Evolutionary conservation across 2,888 invertebrate genomes (phyloP).

Genomic region (Tachystola acroxantha): DNA sequence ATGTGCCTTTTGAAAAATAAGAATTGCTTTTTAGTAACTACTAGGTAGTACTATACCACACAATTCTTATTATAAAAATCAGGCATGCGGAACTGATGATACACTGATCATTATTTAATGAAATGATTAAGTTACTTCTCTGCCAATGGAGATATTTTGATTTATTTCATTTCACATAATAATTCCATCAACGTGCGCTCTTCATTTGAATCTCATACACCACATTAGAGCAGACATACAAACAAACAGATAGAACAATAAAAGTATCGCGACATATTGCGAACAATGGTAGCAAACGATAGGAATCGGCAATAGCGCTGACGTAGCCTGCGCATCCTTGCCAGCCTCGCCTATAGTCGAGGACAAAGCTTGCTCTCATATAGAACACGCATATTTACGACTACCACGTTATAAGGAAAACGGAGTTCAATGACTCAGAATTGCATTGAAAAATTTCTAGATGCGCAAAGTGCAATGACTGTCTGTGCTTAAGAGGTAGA

Average conservation of each 20-base stretch:
- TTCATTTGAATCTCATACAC: slow-evolving; percentile 62
- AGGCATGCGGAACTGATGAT: no score
- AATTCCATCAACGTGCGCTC: slow-evolving; percentile 56
- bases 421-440: slow-evolving; percentile 37
- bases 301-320: slow-evolving; percentile 54
- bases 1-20: no score
- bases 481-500: no score
- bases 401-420: slow-evolving; percentile 36
- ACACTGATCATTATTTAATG: no score
- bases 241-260: slow-evolving; percentile 47
- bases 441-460: slow-evolving; percentile 1
- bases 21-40: no score
- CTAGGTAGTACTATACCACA: no score
- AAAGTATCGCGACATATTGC: slow-evolving; percentile 70
- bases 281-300: slow-evolving; percentile 71
- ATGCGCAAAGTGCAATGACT: background rate
- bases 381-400: slow-evolving; percentile 47
- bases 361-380: slow-evolving; percentile 35
- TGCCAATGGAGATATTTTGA: no score
- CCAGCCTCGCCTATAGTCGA: slow-evolving; percentile 47
- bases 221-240: slow-evolving; percentile 37
- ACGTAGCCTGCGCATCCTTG: slow-evolving; percentile 49
- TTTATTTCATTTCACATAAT: no score
- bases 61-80: no score
- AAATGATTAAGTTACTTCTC: no score